phyloP scores from a whole-genome alignment of 1,140 invertebrate species.

The Euwallacea similis region DNA sequence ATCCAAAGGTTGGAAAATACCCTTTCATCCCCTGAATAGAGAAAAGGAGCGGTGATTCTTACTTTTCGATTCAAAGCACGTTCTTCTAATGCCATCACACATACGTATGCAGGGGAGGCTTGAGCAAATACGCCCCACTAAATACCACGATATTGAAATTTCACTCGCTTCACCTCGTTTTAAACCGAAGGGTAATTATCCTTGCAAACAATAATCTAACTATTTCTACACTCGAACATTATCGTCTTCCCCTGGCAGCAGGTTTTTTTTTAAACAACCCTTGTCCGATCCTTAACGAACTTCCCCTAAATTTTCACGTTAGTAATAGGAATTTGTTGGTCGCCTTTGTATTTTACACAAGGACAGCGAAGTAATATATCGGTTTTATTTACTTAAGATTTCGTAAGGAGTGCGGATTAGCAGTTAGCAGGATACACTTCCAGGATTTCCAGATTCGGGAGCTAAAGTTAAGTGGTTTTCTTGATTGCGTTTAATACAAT shows the following conservation, averaged over 20 bases:
- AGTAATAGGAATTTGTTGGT: constrained; percentile 47
- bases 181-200: no score
- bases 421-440: constrained; percentile 29
- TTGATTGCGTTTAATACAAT: constrained; percentile 26
- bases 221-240: no score
- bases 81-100: constrained; percentile 51
- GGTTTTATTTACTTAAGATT: constrained; percentile 38
- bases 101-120: constrained; percentile 44
- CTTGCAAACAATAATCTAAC: no score
- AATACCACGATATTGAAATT: background rate
- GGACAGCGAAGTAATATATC: constrained; percentile 33
- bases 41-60: constrained; percentile 48
- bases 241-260: no score
- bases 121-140: constrained; percentile 14
- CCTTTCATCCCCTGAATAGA: constrained; percentile 38
- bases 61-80: constrained; percentile 49
- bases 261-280: no score
- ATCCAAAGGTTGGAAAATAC: constrained; percentile 40
- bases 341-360: constrained; percentile 39
- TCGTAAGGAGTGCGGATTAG: constrained; percentile 29
- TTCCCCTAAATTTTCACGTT: constrained; percentile 31
- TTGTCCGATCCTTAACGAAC: background rate
- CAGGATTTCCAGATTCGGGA: constrained; percentile 31
- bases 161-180: background rate
- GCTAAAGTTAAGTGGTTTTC: constrained; percentile 30